phyloP scores from a whole-genome alignment of 2,888 invertebrate species.

The Drosophila helvetica region DNA sequence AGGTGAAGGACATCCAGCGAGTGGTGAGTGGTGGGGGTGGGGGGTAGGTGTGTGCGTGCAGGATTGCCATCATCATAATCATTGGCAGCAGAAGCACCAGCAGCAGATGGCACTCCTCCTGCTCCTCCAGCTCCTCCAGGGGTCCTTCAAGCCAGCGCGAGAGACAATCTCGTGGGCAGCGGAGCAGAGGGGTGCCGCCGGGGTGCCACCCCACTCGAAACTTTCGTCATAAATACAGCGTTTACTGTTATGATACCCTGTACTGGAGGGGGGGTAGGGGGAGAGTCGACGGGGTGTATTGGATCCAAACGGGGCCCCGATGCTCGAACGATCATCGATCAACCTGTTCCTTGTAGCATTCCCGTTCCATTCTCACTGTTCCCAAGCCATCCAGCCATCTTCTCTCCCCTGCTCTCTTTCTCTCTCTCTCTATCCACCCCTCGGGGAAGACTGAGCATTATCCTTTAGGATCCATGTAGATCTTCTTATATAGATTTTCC shows the following conservation, averaged over 20 bases:
- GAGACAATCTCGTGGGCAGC: slow-evolving; percentile 6
- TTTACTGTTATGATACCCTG: slow-evolving; percentile 15
- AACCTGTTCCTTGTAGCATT: no score
- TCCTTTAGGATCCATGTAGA: neutral
- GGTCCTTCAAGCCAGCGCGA: neutral
- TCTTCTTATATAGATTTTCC: neutral
- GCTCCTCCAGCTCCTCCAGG: neutral
- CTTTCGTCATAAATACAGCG: slow-evolving; percentile 67
- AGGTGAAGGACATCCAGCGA: slow-evolving; percentile 51
- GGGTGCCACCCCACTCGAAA: slow-evolving; percentile 50
- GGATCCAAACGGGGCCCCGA: no score
- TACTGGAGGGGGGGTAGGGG: neutral
- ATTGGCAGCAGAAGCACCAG: slow-evolving; percentile 33
- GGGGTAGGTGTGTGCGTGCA: slow-evolving; percentile 58
- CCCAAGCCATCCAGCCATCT: no score
- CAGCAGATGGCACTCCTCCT: slow-evolving; percentile 38
- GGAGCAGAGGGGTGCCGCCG: neutral
- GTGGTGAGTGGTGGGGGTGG: neutral
- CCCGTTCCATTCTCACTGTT: no score
- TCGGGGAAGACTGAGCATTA: no score
- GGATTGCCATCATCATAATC: slow-evolving; percentile 75
- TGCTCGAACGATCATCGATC: no score
- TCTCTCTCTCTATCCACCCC: no score
- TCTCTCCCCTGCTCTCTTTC: no score
- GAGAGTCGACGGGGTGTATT: neutral